Percentiles rank a stretch among this genome's conserved stretches.
Evolutionary conservation across 2,797 vertebrate species (phyloP).

Genomic region (Sus cebifrons): DNA sequence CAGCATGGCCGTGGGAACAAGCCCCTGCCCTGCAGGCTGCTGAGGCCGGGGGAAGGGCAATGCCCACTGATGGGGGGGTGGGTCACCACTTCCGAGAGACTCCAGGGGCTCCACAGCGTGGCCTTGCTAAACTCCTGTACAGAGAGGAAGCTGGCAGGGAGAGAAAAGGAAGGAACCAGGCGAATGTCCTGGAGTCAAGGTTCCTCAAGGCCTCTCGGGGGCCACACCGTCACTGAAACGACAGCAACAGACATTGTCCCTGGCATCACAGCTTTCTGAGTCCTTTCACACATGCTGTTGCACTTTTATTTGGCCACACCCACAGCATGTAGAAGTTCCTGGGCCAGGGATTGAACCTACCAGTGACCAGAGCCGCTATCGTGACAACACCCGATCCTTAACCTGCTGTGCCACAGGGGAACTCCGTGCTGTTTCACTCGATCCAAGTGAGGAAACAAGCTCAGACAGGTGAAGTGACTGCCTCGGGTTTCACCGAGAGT

Average conservation of each 20-base stretch:
- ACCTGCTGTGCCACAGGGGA: no score
- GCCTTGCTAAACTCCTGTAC: not conserved
- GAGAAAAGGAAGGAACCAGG: not conserved
- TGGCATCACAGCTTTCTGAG: not conserved
- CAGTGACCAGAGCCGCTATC: no score
- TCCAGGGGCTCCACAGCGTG: not conserved
- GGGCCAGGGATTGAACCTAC: no score
- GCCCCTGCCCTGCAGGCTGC: constrained; percentile 11
- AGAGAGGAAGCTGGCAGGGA: not conserved
- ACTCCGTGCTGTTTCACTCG: not conserved
- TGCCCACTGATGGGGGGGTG: not conserved
- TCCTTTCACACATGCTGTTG: not conserved
- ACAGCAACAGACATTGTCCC: not conserved
- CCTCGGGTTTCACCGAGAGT: not conserved
- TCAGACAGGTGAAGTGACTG: not conserved
- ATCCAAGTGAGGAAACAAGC: not conserved
- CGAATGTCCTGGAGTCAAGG: not conserved
- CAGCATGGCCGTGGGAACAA: constrained; percentile 70
- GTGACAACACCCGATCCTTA: no score
- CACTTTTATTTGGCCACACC: no score
- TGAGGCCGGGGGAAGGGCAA: not conserved
- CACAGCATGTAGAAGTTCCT: no score
- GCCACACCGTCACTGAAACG: not conserved
- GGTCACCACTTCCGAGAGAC: not conserved
- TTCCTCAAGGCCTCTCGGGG: not conserved